A percentile compares a stretch with the other conserved stretches of the same genome.
These are phyloP conservation scores for Pachycephus smyrnensis DNA, from an alignment of 2,888 invertebrate genomes.

Conservation along the genomic window DNA sequence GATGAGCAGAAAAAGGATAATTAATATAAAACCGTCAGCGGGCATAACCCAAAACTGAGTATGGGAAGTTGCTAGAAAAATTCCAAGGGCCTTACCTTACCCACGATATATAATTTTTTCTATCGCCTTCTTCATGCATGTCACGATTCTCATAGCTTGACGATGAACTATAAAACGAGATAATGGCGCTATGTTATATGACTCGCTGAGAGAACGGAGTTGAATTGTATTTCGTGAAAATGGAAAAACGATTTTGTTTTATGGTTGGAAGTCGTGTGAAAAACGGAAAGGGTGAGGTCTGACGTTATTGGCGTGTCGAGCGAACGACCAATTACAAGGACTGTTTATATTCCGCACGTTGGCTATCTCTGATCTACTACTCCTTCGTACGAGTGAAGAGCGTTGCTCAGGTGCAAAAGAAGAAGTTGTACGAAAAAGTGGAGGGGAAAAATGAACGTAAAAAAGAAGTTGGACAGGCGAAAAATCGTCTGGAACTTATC, in stretches of 20 bases:
- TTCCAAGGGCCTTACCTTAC: neutral
- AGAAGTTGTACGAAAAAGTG: neutral
- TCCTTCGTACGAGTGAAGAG: neutral
- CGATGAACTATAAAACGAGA: neutral
- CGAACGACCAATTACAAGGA: conserved; percentile 19
- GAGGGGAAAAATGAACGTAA: neutral
- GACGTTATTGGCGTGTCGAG: conserved; percentile 18
- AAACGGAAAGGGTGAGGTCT: conserved; percentile 25
- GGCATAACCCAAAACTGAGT: neutral
- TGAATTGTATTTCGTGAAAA: neutral
- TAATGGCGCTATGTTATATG: neutral
- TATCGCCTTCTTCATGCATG: neutral
- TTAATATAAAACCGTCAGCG: neutral
- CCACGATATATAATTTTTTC: neutral
- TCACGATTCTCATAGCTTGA: neutral
- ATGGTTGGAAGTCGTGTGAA: neutral
- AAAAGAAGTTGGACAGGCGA: neutral
- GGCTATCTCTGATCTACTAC: neutral
- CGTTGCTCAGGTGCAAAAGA: neutral
- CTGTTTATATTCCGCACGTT: conserved; percentile 19
- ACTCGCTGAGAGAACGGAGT: neutral
- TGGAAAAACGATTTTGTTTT: neutral
- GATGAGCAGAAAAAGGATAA: neutral
- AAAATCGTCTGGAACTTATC: neutral
- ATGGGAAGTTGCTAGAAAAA: neutral